phyloP scores from a whole-genome alignment of 1,140 invertebrate genomes.

The Brachionus asplanchnoidis region DNA sequence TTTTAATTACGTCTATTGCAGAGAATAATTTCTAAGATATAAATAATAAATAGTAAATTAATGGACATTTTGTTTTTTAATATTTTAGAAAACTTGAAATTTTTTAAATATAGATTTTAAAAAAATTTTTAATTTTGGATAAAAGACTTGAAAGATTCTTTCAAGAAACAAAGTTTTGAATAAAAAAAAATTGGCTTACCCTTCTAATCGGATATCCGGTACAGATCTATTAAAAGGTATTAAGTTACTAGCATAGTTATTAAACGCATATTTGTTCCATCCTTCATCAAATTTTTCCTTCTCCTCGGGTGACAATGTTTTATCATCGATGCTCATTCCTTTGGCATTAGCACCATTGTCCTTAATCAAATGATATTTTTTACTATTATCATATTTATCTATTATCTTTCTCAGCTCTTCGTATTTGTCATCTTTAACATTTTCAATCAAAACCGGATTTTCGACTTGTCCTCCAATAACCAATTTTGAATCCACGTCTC shows the following conservation, averaged over 20 bases:
- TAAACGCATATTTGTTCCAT: conserved; percentile 95
- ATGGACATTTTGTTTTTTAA: too few species aligned
- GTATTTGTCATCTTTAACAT: neutral
- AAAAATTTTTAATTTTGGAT: too few species aligned
- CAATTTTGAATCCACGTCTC: neutral
- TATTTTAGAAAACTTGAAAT: too few species aligned
- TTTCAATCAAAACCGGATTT: neutral
- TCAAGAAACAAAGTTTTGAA: neutral
- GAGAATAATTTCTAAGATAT: too few species aligned
- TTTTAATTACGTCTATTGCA: too few species aligned
- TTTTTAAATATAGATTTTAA: too few species aligned
- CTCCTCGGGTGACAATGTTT: conserved; percentile 70
- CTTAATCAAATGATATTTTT: conserved; percentile 11
- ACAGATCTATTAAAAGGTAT: conserved; percentile 86
- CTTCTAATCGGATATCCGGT: conserved; percentile 86
- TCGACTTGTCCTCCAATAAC: neutral
- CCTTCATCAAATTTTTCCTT: conserved; percentile 84
- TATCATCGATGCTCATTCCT: conserved; percentile 74
- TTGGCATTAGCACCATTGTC: conserved; percentile 71
- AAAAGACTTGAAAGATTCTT: neutral
- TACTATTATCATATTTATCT: conserved; percentile 17
- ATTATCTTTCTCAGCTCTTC: neutral
- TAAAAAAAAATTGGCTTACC: conserved; percentile 73
- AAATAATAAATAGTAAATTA: too few species aligned
- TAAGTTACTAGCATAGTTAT: conserved; percentile 93